Evolutionary conservation across 2,797 vertebrate species (phyloP).

Genomic region (Lophotriccus pileatus): DNA sequence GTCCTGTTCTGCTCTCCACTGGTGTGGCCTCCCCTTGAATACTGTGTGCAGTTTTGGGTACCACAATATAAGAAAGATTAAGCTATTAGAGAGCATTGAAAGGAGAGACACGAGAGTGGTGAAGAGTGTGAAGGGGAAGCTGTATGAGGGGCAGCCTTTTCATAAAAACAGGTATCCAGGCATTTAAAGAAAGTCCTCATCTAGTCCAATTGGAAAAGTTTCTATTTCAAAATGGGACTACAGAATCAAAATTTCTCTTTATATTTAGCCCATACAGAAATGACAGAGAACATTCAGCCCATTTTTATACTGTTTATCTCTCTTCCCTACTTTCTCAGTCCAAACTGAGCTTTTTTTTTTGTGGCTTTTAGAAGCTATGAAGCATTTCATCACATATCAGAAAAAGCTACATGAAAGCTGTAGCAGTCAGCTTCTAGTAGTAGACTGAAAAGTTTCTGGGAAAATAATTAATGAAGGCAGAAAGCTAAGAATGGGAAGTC

Average conservation of each 20-base stretch:
- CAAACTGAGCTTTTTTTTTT: neutral
- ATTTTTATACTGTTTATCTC: neutral
- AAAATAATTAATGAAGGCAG: neutral
- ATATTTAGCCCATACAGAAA: neutral
- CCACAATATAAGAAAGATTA: neutral
- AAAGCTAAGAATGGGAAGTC: neutral
- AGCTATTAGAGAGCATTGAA: rapidly evolving
- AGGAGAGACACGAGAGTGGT: neutral
- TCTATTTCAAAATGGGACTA: neutral
- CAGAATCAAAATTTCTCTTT: neutral
- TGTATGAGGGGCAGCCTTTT: rapidly evolving
- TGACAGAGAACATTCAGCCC: neutral
- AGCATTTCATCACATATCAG: neutral
- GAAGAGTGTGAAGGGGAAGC: neutral
- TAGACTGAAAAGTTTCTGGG: neutral
- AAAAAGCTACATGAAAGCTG: neutral
- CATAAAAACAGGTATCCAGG: neutral
- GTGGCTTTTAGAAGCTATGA: neutral
- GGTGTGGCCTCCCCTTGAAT: rapidly evolving
- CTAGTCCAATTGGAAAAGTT: neutral
- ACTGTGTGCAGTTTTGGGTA: rapidly evolving
- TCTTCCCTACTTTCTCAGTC: neutral
- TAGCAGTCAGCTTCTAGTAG: neutral
- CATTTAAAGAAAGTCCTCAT: neutral
- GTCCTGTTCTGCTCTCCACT: rapidly evolving